Conservation (phyloP, 2,113 vertebrate species). For the Okapia johnstoni region DNA sequence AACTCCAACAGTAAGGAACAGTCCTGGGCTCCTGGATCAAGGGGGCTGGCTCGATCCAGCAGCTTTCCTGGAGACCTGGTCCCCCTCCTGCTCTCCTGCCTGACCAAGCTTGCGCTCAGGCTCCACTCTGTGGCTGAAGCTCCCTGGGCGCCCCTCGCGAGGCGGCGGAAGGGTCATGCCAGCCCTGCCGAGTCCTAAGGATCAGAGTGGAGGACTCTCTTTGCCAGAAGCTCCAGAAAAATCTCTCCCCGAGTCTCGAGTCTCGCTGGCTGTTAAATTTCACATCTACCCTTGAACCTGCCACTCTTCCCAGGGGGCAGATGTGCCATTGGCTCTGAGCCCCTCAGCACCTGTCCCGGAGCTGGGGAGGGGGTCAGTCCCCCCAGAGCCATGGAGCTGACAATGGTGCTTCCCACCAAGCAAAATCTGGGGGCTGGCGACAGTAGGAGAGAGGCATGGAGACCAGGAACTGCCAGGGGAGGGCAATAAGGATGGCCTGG, state of each 20-base stretch:
- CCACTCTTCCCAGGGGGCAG: neutral
- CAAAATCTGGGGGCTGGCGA: neutral
- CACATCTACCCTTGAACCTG: neutral
- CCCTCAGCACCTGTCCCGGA: neutral
- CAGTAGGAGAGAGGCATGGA: neutral
- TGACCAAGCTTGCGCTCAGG: neutral
- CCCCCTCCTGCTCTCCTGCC: neutral
- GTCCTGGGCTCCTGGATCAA: neutral
- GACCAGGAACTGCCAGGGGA: no score
- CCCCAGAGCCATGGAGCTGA: neutral
- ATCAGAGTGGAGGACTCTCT: neutral
- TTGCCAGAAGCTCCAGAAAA: neutral
- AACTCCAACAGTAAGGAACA: no score
- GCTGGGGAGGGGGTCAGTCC: neutral
- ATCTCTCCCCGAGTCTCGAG: fast-evolving
- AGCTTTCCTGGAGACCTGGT: neutral
- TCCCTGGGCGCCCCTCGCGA: fast-evolving
- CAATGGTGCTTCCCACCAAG: neutral
- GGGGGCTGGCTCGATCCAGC: neutral
- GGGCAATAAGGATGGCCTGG: fast-evolving
- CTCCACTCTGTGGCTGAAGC: fast-evolving
- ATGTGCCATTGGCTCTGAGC: neutral
- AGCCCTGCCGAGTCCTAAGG: neutral
- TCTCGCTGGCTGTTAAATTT: neutral
- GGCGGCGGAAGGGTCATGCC: neutral